Conservation (phyloP, 2,888 invertebrate genomes). For the Limnephilus auricula region DNA sequence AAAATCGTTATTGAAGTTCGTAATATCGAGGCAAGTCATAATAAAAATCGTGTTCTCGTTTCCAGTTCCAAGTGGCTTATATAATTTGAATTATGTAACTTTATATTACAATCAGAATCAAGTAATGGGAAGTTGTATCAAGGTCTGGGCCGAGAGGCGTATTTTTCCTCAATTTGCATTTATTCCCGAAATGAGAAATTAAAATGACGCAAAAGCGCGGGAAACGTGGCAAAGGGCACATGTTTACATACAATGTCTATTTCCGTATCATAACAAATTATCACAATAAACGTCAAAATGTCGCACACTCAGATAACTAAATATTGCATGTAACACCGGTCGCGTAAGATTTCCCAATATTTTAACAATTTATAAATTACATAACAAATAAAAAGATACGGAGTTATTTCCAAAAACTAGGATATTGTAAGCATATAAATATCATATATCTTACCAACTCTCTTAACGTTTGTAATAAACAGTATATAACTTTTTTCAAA, state of each 20-base stretch:
- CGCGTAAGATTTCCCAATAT: slow-evolving; percentile 8
- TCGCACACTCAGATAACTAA: not conserved
- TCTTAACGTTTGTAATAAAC: not conserved
- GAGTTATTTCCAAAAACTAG: slow-evolving; percentile 14
- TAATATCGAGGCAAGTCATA: slow-evolving; percentile 1
- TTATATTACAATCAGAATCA: slow-evolving; percentile 39
- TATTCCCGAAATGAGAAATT: slow-evolving; percentile 10
- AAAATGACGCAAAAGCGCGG: slow-evolving; percentile 40
- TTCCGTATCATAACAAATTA: slow-evolving; percentile 42
- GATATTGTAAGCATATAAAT: not conserved
- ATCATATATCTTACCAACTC: slow-evolving; percentile 21
- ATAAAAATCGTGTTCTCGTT: slow-evolving; percentile 39
- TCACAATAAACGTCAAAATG: slow-evolving; percentile 35
- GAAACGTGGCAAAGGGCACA: slow-evolving; percentile 43
- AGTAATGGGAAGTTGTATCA: slow-evolving; percentile 12
- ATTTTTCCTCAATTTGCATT: not conserved
- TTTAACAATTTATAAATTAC: slow-evolving; percentile 15
- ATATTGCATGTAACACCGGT: not conserved
- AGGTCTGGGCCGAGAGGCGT: slow-evolving; percentile 29
- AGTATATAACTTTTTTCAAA: not conserved
- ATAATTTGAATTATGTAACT: slow-evolving; percentile 53
- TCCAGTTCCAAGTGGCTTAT: slow-evolving; percentile 56
- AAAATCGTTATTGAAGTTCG: slow-evolving; percentile 2
- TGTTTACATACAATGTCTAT: slow-evolving; percentile 35
- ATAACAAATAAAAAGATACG: slow-evolving; percentile 28